Conservation (phyloP, 2,113 vertebrate species). For the Seriola aureovittata region DNA sequence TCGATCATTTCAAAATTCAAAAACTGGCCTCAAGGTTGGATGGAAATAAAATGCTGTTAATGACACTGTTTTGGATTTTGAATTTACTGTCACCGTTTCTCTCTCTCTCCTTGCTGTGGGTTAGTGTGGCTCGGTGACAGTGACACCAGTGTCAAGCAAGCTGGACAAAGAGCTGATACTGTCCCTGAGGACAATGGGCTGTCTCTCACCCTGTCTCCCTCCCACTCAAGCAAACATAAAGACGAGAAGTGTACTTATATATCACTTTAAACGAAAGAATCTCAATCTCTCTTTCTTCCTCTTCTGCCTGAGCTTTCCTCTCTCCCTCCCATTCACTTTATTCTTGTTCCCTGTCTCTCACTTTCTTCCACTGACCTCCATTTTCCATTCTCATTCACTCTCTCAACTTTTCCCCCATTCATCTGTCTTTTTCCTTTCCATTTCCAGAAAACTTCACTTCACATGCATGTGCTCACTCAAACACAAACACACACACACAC, state of each 20-base stretch:
- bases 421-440: constrained; percentile 53
- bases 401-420: constrained; percentile 50
- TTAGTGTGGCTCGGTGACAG: constrained; percentile 59
- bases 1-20: constrained; percentile 1
- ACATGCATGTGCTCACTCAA: constrained; percentile 40
- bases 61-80: constrained; percentile 29
- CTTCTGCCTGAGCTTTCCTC: constrained; percentile 29
- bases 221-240: constrained; percentile 28
- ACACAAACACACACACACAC: constrained; percentile 37
- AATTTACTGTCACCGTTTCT: constrained; percentile 5
- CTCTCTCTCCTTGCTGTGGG: constrained; percentile 23
- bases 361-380: constrained; percentile 58
- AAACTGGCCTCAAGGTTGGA: constrained; percentile 10
- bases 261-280: constrained; percentile 25
- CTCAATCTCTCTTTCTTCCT: constrained; percentile 28
- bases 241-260: constrained; percentile 40
- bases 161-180: constrained; percentile 71
- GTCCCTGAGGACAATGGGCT: constrained; percentile 66
- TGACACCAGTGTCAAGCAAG: constrained; percentile 64
- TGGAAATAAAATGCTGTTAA: constrained; percentile 14
- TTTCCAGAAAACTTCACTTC: constrained; percentile 49
- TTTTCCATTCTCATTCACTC: constrained; percentile 66
- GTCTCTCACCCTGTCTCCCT: constrained; percentile 50
- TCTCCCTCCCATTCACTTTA: constrained; percentile 50
- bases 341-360: constrained; percentile 43